phyloP scores from a whole-genome alignment of 1,140 invertebrate species.

The Andrena cerasifolii region DNA sequence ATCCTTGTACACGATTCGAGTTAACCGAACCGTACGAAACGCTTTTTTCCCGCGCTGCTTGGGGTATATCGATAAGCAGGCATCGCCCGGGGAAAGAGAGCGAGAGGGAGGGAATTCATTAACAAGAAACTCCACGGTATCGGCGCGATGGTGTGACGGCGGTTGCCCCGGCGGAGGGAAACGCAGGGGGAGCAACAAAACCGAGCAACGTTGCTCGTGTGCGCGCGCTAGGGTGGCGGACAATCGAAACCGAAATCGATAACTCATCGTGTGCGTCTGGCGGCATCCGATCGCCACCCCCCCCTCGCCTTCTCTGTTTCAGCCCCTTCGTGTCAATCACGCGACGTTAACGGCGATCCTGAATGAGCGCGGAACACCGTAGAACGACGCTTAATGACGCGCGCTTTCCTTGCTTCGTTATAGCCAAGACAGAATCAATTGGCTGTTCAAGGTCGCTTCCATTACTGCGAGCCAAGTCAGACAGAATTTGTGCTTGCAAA shows the following conservation, averaged over 20 bases:
- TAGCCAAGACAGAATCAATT: too few species aligned
- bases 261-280: constrained; percentile 48
- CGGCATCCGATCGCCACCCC: constrained; percentile 1
- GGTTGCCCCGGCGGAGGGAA: constrained; percentile 20
- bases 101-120: constrained; percentile 41
- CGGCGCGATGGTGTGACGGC: constrained; percentile 28
- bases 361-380: constrained; percentile 19
- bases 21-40: background rate
- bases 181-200: constrained; percentile 37
- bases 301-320: background rate
- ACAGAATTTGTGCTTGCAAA: too few species aligned
- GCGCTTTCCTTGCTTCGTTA: background rate
- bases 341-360: constrained; percentile 22
- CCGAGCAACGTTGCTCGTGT: constrained; percentile 13
- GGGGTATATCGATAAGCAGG: constrained; percentile 17
- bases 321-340: constrained; percentile 43
- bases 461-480: too few species aligned
- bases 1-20: background rate
- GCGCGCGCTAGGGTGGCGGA: constrained; percentile 12
- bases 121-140: constrained; percentile 30
- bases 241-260: constrained; percentile 59
- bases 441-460: too few species aligned
- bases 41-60: constrained; percentile 37
- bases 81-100: background rate
- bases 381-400: constrained; percentile 34